These are phyloP conservation scores for Ammodytes dubius DNA, from an alignment of 2,113 vertebrate genomes.

Conservation along the genomic window DNA sequence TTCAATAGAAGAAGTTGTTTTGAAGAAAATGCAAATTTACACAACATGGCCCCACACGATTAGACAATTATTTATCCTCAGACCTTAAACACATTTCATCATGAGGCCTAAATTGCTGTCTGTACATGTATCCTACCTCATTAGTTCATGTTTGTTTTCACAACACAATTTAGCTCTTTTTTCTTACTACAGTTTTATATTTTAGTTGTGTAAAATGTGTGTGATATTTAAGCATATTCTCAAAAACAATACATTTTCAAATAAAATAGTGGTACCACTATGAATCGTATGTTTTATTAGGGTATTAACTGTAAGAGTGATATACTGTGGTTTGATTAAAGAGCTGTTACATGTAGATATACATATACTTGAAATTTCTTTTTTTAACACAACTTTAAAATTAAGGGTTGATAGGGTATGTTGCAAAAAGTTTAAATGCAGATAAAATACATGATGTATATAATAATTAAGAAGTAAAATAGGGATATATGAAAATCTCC, in stretches of 20 bases:
- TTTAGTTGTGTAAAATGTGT: neutral
- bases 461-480: neutral
- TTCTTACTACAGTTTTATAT: neutral
- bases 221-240: neutral
- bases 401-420: neutral
- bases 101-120: neutral
- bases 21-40: neutral
- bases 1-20: neutral
- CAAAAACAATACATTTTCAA: too few relatives aligned
- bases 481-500: neutral
- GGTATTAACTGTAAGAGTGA: neutral
- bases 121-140: neutral
- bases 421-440: neutral
- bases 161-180: neutral
- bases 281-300: neutral
- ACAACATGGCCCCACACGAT: neutral
- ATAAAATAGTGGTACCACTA: too few relatives aligned
- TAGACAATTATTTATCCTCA: neutral
- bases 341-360: neutral
- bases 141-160: neutral
- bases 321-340: neutral
- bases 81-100: neutral
- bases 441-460: neutral
- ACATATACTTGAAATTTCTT: neutral
- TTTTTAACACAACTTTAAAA: neutral